Percentiles rank a stretch among this genome's conserved stretches.
These are phyloP conservation scores for Charaxes varanes DNA, from an alignment of 1,140 invertebrate species.

Conservation along the genomic window DNA sequence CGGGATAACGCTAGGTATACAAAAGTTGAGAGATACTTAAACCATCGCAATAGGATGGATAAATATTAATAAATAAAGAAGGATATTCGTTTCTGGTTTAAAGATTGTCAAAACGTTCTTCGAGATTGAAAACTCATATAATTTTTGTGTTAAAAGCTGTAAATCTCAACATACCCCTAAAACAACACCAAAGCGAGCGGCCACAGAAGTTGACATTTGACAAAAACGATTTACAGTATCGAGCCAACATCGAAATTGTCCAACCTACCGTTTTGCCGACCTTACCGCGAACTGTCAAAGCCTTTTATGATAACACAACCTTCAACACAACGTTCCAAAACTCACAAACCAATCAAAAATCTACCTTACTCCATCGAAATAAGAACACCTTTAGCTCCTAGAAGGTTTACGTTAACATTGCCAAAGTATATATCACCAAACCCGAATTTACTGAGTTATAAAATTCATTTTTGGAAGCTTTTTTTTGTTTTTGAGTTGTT, in stretches of 20 bases:
- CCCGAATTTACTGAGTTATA: conserved; percentile 60
- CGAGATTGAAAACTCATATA: too few relatives aligned
- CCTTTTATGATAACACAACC: conserved; percentile 42
- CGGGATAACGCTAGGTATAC: too few relatives aligned
- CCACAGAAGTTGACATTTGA: conserved; percentile 71
- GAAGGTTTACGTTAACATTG: conserved; percentile 14
- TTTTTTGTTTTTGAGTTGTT: conserved; percentile 35
- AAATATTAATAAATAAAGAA: too few relatives aligned
- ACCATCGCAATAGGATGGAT: too few relatives aligned
- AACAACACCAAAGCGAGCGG: conserved; percentile 30
- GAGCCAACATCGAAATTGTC: conserved; percentile 57
- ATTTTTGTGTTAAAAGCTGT: neutral
- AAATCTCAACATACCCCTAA: conserved; percentile 21
- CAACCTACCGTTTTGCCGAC: conserved; percentile 64
- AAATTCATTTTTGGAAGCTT: conserved; percentile 44
- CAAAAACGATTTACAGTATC: conserved; percentile 65
- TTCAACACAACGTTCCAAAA: conserved; percentile 9
- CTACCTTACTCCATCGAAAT: neutral
- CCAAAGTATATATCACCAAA: conserved; percentile 58
- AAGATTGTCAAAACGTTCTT: too few relatives aligned
- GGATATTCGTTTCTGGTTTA: too few relatives aligned
- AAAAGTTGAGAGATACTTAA: too few relatives aligned
- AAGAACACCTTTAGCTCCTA: neutral
- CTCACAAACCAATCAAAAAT: conserved; percentile 1
- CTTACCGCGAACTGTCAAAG: conserved; percentile 68